Conservation (phyloP, 2,113 vertebrate species). For the Corydoras sp. region DNA sequence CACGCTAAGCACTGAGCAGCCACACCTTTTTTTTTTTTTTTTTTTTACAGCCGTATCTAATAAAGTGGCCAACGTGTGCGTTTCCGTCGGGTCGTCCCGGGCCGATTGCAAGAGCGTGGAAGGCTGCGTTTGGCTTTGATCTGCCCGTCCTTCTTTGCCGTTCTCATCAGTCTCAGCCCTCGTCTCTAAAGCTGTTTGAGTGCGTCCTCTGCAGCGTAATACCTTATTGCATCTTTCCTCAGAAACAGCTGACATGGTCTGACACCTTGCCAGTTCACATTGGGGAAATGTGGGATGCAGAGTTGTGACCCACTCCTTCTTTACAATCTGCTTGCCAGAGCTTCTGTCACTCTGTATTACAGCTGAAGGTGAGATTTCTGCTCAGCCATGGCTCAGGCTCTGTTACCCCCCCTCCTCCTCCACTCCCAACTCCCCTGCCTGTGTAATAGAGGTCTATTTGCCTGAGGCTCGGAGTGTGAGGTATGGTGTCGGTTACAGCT, state of each 20-base stretch:
- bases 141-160: neutral
- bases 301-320: slow-evolving; percentile 15
- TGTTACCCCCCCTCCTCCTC: neutral
- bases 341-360: slow-evolving; percentile 11
- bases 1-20: too few relatives aligned
- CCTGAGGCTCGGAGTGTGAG: slow-evolving; percentile 8
- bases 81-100: too few relatives aligned
- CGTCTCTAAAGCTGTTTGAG: slow-evolving; percentile 1
- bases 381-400: neutral
- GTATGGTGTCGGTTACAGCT: slow-evolving; percentile 19
- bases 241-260: slow-evolving; percentile 13
- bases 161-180: neutral
- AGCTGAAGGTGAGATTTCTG: slow-evolving; percentile 8
- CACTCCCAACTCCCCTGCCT: too few relatives aligned
- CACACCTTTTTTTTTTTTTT: too few relatives aligned
- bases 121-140: too few relatives aligned
- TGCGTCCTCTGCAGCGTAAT: neutral
- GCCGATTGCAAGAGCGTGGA: too few relatives aligned
- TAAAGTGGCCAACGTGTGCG: too few relatives aligned
- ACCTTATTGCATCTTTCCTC: slow-evolving; percentile 7
- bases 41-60: too few relatives aligned
- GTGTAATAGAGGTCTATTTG: slow-evolving; percentile 17
- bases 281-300: slow-evolving; percentile 2
- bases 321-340: slow-evolving; percentile 15
- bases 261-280: slow-evolving; percentile 25